Conservation (phyloP, 2,113 vertebrate species). For the Penelope pileata region DNA sequence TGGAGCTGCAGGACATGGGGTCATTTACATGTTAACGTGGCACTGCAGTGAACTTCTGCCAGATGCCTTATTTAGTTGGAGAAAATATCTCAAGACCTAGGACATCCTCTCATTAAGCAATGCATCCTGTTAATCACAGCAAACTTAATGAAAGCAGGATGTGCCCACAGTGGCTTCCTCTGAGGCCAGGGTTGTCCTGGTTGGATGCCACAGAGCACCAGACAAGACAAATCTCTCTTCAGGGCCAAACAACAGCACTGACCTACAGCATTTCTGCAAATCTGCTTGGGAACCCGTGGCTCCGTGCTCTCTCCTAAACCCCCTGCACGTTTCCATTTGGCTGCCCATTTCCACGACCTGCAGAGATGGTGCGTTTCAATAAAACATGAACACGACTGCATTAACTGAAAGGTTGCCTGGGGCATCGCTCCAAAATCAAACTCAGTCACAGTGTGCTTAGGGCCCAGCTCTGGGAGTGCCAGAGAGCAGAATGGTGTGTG, state of each 20-base stretch:
- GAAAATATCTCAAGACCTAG: not conserved
- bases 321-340: slow-evolving; percentile 12
- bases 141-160: not conserved
- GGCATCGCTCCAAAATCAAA: slow-evolving; percentile 24
- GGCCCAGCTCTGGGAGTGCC: not conserved
- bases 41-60: not conserved
- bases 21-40: not conserved
- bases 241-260: not conserved
- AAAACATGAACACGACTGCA: slow-evolving; percentile 34
- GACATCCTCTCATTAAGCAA: not conserved
- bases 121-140: not conserved
- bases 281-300: not conserved
- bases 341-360: slow-evolving; percentile 24
- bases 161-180: not conserved
- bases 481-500: not conserved
- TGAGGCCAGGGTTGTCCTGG: not conserved
- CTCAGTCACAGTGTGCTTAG: not conserved
- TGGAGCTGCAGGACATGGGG: not conserved
- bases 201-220: not conserved
- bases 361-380: slow-evolving; percentile 21
- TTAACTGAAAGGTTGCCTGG: slow-evolving; percentile 33
- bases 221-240: not conserved
- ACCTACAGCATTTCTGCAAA: not conserved
- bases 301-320: not conserved
- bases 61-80: not conserved